Percentiles rank a stretch among this genome's conserved stretches.
phyloP scores from a whole-genome alignment of 2,113 vertebrate species.

The Centropristis striata region DNA sequence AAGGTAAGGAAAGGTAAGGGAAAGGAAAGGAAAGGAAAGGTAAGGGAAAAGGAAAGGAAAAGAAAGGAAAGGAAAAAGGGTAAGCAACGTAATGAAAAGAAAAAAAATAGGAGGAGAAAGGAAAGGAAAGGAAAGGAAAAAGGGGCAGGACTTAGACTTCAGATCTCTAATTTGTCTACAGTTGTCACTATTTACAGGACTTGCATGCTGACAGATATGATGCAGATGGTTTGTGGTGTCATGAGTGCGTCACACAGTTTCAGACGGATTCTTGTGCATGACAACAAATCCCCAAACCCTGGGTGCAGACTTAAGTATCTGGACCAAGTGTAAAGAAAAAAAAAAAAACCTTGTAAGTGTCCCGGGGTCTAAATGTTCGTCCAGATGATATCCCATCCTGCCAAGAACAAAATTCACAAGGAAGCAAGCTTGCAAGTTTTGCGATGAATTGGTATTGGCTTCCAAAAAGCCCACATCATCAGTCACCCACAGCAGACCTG shows the following conservation, averaged over 20 bases:
- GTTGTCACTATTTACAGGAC: background rate
- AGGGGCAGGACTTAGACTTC: too few relatives aligned
- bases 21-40: too few relatives aligned
- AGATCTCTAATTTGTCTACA: background rate
- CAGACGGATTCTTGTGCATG: too few relatives aligned
- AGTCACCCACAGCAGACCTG: slow-evolving; percentile 62
- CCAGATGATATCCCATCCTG: slow-evolving; percentile 54
- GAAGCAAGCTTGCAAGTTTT: slow-evolving; percentile 65
- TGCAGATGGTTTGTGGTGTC: background rate
- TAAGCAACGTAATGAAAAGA: too few relatives aligned
- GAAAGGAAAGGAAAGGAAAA: too few relatives aligned
- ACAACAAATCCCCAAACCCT: too few relatives aligned
- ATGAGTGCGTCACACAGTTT: background rate
- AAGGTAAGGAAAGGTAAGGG: too few relatives aligned
- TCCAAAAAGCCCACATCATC: slow-evolving; percentile 66
- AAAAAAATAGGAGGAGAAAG: too few relatives aligned
- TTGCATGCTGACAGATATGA: background rate
- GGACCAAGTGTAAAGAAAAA: background rate
- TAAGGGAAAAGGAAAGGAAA: too few relatives aligned
- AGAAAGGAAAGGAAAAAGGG: too few relatives aligned
- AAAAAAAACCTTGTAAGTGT: background rate
- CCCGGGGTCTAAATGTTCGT: slow-evolving; percentile 13
- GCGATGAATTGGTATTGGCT: slow-evolving; percentile 52
- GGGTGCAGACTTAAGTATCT: background rate
- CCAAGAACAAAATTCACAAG: slow-evolving; percentile 56